Evolutionary conservation across 2,797 vertebrate species (phyloP).

Genomic region (Microchirus variegatus): DNA sequence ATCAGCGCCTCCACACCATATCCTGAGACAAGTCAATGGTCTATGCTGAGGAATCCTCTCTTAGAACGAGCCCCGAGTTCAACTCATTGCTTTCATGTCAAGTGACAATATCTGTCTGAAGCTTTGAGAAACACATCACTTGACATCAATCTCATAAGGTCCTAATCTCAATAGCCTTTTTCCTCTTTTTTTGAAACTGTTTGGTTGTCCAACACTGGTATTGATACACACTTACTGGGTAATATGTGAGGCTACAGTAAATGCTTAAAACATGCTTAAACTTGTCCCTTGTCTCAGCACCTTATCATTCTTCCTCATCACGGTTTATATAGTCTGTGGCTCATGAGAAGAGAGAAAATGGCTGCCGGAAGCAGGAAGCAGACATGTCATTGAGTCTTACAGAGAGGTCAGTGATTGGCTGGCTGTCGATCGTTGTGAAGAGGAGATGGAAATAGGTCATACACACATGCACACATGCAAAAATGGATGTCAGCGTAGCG

Average conservation of each 20-base stretch:
- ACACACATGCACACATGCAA: conserved; percentile 42
- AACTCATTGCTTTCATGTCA: conserved; percentile 59
- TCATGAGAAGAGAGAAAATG: conserved; percentile 58
- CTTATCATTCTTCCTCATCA: conserved; percentile 40
- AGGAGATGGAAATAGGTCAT: conserved; percentile 54
- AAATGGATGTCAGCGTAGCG: conserved; percentile 62
- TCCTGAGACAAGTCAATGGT: conserved; percentile 68
- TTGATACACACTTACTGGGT: conserved; percentile 23
- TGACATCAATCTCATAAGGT: conserved; percentile 35
- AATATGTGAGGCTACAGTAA: conserved; percentile 25
- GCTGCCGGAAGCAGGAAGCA: conserved; percentile 50
- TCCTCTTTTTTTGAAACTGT: conserved; percentile 13
- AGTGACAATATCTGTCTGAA: conserved; percentile 53
- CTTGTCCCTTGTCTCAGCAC: conserved; percentile 32
- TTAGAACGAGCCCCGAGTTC: conserved; percentile 41
- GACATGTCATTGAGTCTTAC: conserved; percentile 59
- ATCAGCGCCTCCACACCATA: conserved; percentile 73
- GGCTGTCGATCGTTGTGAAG: conserved; percentile 67
- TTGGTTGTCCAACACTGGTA: conserved; percentile 27
- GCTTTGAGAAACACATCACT: conserved; percentile 43
- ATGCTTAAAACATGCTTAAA: too few relatives aligned
- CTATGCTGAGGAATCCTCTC: conserved; percentile 59
- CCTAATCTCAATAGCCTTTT: conserved; percentile 25
- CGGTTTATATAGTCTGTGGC: conserved; percentile 41
- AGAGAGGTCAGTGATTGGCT: conserved; percentile 76